Evolutionary conservation across 1,140 invertebrate species (phyloP).

Genomic region (Caenorhabditis brenneri): DNA sequence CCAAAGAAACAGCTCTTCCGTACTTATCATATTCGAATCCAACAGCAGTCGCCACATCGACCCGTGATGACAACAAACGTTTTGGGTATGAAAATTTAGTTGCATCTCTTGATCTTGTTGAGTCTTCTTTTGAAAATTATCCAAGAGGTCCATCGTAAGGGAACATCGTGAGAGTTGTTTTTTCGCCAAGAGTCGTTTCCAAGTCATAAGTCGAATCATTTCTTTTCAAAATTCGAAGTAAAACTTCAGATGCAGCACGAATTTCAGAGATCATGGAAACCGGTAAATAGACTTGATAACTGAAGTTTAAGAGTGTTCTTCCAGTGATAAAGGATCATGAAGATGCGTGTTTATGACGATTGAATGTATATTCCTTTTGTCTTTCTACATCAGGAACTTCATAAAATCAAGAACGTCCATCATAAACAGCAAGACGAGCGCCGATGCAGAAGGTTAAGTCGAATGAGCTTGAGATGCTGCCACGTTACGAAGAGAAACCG

Average conservation of each 20-base stretch:
- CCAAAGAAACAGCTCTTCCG: not conserved
- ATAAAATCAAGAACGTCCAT: constrained; percentile 6
- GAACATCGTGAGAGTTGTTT: constrained; percentile 3
- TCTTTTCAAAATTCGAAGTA: constrained; percentile 1
- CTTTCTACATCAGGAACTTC: constrained; percentile 4
- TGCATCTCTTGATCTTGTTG: not conserved
- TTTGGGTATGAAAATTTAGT: not conserved
- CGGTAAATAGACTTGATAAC: constrained; percentile 46
- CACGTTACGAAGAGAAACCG: not conserved
- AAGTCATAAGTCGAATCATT: constrained; percentile 42
- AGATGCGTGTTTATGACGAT: constrained; percentile 43
- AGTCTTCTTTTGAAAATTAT: constrained; percentile 12
- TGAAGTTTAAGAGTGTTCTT: constrained; percentile 49
- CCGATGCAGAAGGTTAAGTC: constrained; percentile 31
- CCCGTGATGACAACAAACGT: constrained; percentile 25
- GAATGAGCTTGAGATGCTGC: constrained; percentile 35
- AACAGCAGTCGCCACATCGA: constrained; percentile 25
- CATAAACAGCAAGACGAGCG: not conserved
- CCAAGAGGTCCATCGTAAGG: constrained; percentile 43
- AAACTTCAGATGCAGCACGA: constrained; percentile 4
- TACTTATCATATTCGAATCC: constrained; percentile 44
- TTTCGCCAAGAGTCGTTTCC: constrained; percentile 27
- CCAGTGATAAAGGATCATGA: constrained; percentile 49
- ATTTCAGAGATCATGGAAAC: constrained; percentile 29
- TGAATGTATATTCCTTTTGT: constrained; percentile 47